Percentiles rank a stretch among this genome's conserved stretches.
phyloP scores from a whole-genome alignment of 1,140 invertebrate genomes.

The Sipha flava region DNA sequence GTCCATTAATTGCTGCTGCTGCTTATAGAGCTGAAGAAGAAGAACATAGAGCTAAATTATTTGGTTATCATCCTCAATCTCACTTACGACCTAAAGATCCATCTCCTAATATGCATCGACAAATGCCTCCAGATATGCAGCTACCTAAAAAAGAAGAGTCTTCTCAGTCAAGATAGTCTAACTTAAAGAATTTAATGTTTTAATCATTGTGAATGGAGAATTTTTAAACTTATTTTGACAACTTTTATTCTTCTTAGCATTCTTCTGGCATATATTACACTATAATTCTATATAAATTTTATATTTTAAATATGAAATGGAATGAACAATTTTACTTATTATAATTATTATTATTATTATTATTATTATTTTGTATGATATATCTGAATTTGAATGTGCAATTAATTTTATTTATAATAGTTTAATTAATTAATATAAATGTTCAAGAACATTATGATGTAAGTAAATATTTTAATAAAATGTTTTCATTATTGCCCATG shows the following conservation, averaged over 20 bases:
- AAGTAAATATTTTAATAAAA: background rate
- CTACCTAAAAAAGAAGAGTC: slow-evolving; percentile 38
- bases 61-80: slow-evolving; percentile 56
- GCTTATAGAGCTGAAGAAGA: slow-evolving; percentile 50
- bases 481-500: background rate
- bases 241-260: background rate
- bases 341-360: background rate
- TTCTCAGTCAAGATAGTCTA: slow-evolving; percentile 38
- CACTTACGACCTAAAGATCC: slow-evolving; percentile 36
- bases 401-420: background rate
- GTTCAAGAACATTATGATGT: background rate
- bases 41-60: slow-evolving; percentile 59
- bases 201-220: background rate
- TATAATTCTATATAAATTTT: background rate
- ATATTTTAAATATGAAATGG: background rate
- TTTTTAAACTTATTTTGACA: no score
- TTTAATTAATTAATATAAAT: background rate
- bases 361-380: background rate
- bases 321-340: background rate
- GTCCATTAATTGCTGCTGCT: slow-evolving; percentile 39
- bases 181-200: slow-evolving; percentile 2
- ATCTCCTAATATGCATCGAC: slow-evolving; percentile 27
- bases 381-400: background rate
- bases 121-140: slow-evolving; percentile 30
- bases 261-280: background rate